Evolutionary conservation across 2,888 invertebrate species (phyloP).

Genomic region (Metellina segmentata): DNA sequence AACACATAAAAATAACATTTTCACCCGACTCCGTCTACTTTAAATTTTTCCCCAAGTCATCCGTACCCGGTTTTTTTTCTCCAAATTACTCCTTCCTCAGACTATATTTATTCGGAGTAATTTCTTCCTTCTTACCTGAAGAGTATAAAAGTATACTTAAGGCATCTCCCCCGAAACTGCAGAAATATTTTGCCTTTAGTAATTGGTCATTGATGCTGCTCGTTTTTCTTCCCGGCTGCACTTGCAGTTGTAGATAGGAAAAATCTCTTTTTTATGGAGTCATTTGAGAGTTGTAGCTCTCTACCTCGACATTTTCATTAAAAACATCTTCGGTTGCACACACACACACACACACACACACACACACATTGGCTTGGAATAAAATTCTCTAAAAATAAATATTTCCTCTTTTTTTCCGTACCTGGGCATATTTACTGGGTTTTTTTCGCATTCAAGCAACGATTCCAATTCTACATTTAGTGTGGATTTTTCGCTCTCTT

Average conservation of each 20-base stretch:
- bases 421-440: not conserved
- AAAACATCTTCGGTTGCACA: conserved; percentile 30
- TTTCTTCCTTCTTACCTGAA: not conserved
- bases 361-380: not conserved
- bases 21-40: not conserved
- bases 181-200: conserved; percentile 33
- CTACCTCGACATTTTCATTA: conserved; percentile 39
- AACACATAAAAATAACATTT: conserved; percentile 43
- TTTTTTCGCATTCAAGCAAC: not conserved
- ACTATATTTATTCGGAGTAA: conserved; percentile 35
- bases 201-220: conserved; percentile 33
- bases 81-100: not conserved
- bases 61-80: not conserved
- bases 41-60: not conserved
- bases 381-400: conserved; percentile 16
- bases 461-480: not conserved
- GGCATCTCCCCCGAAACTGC: not conserved
- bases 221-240: not conserved
- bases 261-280: conserved; percentile 47
- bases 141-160: conserved; percentile 28
- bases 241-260: not conserved
- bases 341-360: too few relatives aligned
- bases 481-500: not conserved
- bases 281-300: conserved; percentile 28
- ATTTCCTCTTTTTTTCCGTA: not conserved